phyloP scores from a whole-genome alignment of 2,113 vertebrate species.

The Eurypyga helias region DNA sequence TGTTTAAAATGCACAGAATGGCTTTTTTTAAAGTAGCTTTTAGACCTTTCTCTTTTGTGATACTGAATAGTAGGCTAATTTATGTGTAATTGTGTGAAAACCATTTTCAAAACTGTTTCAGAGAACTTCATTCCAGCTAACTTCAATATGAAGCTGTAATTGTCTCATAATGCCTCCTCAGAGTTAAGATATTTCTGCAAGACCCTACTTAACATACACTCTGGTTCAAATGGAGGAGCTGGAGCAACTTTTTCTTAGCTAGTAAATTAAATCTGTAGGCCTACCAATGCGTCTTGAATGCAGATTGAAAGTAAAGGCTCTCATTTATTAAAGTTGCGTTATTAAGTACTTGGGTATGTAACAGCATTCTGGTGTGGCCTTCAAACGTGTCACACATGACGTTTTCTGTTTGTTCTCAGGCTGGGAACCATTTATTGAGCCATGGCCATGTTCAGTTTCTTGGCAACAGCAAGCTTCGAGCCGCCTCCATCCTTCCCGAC shows the following conservation, averaged over 20 bases:
- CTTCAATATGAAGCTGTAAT: background rate
- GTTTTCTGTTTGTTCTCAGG: slow-evolving; percentile 75
- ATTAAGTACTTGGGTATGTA: background rate
- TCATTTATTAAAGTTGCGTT: background rate
- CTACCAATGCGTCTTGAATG: background rate
- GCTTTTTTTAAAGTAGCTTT: background rate
- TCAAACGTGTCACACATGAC: background rate
- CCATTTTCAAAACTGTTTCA: background rate
- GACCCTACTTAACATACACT: fast-evolving
- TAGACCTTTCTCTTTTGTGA: background rate
- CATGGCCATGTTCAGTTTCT: slow-evolving; percentile 88
- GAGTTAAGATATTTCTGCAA: background rate
- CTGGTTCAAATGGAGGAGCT: background rate
- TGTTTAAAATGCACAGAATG: background rate
- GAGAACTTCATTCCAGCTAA: background rate
- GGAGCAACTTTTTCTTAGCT: background rate
- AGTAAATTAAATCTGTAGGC: background rate
- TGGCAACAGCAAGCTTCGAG: slow-evolving; percentile 92
- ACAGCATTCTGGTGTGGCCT: background rate
- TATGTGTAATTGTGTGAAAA: background rate
- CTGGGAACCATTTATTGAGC: slow-evolving; percentile 97
- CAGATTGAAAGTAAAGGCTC: background rate
- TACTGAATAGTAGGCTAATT: background rate
- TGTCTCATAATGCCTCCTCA: background rate
- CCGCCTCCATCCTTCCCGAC: slow-evolving; percentile 91